phyloP scores from a whole-genome alignment of 2,797 vertebrate species.

The Ctenopoma multispine region DNA sequence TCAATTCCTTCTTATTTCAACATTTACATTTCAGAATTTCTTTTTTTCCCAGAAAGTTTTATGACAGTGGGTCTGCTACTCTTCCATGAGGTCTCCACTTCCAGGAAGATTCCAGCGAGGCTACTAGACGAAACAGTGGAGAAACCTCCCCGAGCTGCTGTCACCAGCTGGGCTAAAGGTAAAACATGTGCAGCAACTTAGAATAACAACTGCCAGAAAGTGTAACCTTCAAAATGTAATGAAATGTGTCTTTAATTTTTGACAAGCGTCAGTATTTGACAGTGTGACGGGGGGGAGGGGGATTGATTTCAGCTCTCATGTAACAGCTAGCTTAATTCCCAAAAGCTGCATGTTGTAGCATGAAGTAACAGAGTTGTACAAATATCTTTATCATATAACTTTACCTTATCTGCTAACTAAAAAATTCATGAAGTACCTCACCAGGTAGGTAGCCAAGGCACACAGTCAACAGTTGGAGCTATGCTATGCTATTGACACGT shows the following conservation, averaged over 20 bases:
- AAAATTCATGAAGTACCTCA: too few species aligned
- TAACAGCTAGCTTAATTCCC: too few species aligned
- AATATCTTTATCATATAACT: too few species aligned
- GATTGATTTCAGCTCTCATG: too few species aligned
- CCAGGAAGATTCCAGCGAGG: conserved; percentile 73
- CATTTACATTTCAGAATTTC: conserved; percentile 8
- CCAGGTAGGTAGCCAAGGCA: too few species aligned
- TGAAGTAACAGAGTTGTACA: too few species aligned
- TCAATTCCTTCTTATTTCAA: conserved; percentile 37
- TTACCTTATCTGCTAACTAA: too few species aligned
- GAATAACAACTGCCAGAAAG: conserved; percentile 10
- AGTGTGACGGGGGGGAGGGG: too few species aligned
- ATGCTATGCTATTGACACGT: too few species aligned
- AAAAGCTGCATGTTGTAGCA: too few species aligned
- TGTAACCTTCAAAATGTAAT: neutral
- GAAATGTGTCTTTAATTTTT: neutral
- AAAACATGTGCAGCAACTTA: conserved; percentile 22
- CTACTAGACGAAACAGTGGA: conserved; percentile 66
- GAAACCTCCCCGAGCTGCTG: conserved; percentile 52
- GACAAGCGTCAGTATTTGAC: too few species aligned
- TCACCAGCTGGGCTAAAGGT: conserved; percentile 39
- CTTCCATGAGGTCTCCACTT: conserved; percentile 52
- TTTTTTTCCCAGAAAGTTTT: conserved; percentile 17
- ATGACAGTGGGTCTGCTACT: conserved; percentile 32
- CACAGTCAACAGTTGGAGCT: too few species aligned